Base-by-base conservation (phyloP, 2,113 vertebrate species). In the Scolopax mira region DNA sequence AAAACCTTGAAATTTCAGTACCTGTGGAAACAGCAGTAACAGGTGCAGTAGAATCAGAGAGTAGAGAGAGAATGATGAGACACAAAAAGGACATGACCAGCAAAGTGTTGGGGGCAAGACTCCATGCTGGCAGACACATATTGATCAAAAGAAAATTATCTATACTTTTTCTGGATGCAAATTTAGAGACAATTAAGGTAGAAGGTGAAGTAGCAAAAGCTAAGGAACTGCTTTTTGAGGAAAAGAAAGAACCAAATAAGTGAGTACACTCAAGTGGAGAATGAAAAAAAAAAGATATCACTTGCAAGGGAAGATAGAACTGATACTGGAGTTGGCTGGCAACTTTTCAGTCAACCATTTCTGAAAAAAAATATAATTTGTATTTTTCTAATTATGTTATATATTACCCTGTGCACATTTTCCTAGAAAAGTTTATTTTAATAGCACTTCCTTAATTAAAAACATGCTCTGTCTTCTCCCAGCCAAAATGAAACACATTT, bases 361-460 rank as follows among this genome's bases (percentile, higher is more conserved):
- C 14, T 44, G 11, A 67, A 41, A 42, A 12, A 18, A 41, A 13
- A 30, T 49, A 39, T 11, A 18, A 85, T 44, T 44, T 8, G 6
- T 11, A 42, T 75, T 82, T 91, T 91, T 79, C 65, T 94, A 86
- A 94, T 94, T 90, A 90, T 93, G 52, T 67, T 81, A 79, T 79
- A 30, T 87, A 92, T 95, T 92, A 72, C 41, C 48, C 31, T 17
- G 37, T 75, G 73, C 8, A 51, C 41, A 17, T 94, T 96, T 93
- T 92, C 94, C 94, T 94, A 92, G 83, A 90, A 95, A 94, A 84
- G 60, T 84, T 92, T 89, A 93, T 88, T 94, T 91, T 93, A 92
- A 92, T 94, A 96, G 44, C 55, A 78, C 51, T 92, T 94, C 86
- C 79, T 95, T 93, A 93, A 95, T 94, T 97, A 93, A 97, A 95